Base-by-base conservation (phyloP, 2,797 vertebrate genomes). In the Apogon talboti region DNA sequence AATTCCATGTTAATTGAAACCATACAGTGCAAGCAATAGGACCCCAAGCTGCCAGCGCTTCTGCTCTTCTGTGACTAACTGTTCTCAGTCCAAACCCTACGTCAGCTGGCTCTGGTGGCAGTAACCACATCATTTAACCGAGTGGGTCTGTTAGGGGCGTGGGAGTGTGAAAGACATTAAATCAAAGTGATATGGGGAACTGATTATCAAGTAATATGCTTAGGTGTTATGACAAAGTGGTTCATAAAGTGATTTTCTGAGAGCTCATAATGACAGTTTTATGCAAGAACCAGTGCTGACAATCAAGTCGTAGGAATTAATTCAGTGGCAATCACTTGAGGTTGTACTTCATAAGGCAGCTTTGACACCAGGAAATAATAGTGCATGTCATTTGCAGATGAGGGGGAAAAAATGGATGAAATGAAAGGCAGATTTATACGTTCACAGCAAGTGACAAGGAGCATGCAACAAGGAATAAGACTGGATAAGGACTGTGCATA, bases 51-150 rank as follows among this genome's bases (percentile, higher is more conserved):
- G 68, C 44, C 64, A 58, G 47, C 12, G 16, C 55, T 66, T 52
- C 60, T 76, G 74, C 78, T 78, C 52, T 58, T 66, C 78, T 82
- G 59, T 79, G 75, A 79, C 77, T 78, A 65, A 82, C 63, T 47
- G 73, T 68, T 81, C 59, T 82, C 64, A 28, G 77, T 73, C 82
- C 76, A 87, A 85, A 73, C 43, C 62, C 71, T 63, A 56, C 60
- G 52, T 79, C 81, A 84, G 79, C 82, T 80, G 67, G 78, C 74
- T 80, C 81, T 58, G 56, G 45, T 71, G 80, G 84, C 77, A 75
- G 76, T 11, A 82, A 71, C 79, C 79, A 71, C 84, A 76, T 78
- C 70, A 54, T 85, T 76, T 64, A 68, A 60, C 63, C 38, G 59
- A 71, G 74, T 69, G 56, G 82, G 71, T 83, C 74, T 76, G 49